Base-by-base conservation (phyloP, 2,888 invertebrate genomes). In the Apomyelois bistriatella region DNA sequence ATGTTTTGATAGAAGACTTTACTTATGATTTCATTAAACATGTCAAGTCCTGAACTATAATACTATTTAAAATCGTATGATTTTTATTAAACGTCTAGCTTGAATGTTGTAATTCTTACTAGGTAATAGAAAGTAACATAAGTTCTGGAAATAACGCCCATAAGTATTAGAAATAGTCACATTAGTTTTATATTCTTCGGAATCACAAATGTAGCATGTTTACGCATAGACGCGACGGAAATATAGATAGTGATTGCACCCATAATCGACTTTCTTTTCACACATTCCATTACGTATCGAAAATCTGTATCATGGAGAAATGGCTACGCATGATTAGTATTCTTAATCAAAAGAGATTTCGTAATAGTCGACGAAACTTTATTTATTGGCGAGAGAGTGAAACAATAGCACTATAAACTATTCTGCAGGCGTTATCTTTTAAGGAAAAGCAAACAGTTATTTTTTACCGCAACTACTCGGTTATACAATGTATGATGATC, bases 241-340 rank as follows among this genome's bases (percentile, higher is more conserved):
- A 71, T 68, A 66, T 54, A 61, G 56, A 66, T 58, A 59, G 63
- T 62, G 68, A 71, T 69, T 68, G 71, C 40, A 10, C n/a, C 50
- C 62, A 59, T 58, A 58, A 59, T 62, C 57, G 47, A 76, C 88
- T 87, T 87, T 88, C 86, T 74, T 85, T 81, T 76, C 70, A 75
- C 73, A 71, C 76, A 74, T 72, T 67, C 66, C 65, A 66, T 66
- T 70, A 67, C 65, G 64, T 70, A 74, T 70, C 72, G 70, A 76
- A 79, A 80, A 85, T 84, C 75, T 82, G 69, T 74, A 80, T 73
- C 67, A 76, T 70, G 70, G 85, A 79, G 86, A 88, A 86, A 86
- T 82, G 84, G 66, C 66, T 71, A 73, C 69, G 69, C 77, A 55
- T 79, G 74, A 79, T 85, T 85, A 79, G 85, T 85, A 88, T 88